A percentile compares a stretch with the other conserved stretches of the same genome.
Conservation (phyloP, 2,797 vertebrate species). For the Coendou prehensilis region DNA sequence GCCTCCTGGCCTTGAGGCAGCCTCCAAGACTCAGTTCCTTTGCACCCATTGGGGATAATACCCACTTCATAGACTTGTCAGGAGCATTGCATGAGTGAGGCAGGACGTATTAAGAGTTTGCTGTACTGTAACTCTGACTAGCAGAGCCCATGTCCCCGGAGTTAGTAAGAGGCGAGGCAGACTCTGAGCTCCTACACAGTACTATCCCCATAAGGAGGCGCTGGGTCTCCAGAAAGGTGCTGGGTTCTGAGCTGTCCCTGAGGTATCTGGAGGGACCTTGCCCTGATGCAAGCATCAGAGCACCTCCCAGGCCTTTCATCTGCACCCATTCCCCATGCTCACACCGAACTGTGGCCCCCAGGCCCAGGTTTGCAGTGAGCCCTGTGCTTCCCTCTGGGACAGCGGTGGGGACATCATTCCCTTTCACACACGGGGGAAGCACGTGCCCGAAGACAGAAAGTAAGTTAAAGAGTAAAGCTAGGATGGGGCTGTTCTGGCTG, state of each 20-base stretch:
- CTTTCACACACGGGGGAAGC: not conserved
- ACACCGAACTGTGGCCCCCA: not conserved
- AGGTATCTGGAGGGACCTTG: not conserved
- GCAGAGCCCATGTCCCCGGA: not conserved
- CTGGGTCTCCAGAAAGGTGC: not conserved
- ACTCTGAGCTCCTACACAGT: not conserved
- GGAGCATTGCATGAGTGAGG: not conserved
- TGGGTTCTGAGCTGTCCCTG: not conserved
- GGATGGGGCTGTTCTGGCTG: not conserved
- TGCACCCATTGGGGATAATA: not conserved
- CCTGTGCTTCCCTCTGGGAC: not conserved
- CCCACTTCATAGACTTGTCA: slow-evolving; percentile 11
- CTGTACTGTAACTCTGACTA: not conserved
- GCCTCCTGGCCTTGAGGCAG: not conserved
- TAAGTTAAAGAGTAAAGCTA: not conserved
- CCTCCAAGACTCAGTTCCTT: slow-evolving; percentile 21
- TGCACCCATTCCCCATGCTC: fast-evolving
- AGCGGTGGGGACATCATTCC: not conserved
- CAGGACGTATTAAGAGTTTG: not conserved
- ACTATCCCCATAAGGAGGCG: no score
- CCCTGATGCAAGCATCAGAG: not conserved
- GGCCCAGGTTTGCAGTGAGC: not conserved
- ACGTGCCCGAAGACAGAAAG: not conserved
- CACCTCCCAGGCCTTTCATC: not conserved
- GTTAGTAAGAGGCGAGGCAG: not conserved